Evolutionary conservation across 2,113 vertebrate genomes (phyloP), one percentile per base, ranked within the genome.

Genomic region (Neotoma lepida): DNA sequence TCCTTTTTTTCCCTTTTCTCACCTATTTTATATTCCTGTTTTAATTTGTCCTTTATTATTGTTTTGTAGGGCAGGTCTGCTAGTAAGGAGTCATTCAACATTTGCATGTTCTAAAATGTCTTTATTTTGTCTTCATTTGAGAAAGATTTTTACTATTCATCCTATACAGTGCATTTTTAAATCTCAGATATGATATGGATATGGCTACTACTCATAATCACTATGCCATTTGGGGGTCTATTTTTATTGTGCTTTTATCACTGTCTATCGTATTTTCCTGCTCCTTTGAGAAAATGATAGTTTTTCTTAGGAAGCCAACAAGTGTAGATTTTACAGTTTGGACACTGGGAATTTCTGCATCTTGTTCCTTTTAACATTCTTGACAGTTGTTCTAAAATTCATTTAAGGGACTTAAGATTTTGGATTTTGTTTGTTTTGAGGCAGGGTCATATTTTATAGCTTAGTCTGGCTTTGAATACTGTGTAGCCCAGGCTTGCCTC

Each of bases 211-310:
- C 49, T 89, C 61, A 18, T 88, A 61, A 68, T 41, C 56, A 56
- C 35, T 39, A 7, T 87, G 44, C 54, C 44, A 86, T 89, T 88
- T 81, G 41, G 1, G 81, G 20, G 6, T 82, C 13, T 66, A 9
- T 78, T 94, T 78, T 39, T 70, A 89, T 46, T 71, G 66, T 26
- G n/a, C 68, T 91, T 89, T 94, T 84, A 56, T 94, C 44, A n/a
- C 44, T 17, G 0, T 56, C 22, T 14, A 13, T 66, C 68, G 51
- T 49, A 81, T 68, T 90, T 89, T 84, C 35, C 70, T 90, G n/a
- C 18, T 84, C 0, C 66, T 90, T 76, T 84, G 70, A 33, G 46
- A 54, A 30, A 66, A 4, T 73, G 8, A 39, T 84, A 41, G 68
- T 86, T 88, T 51, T 86, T 92, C 24, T 86, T 28, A 70, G 33